Evolutionary conservation across 2,888 invertebrate species (phyloP), one percentile per base, ranked within the genome.

Genomic region (Atrina japonica): DNA sequence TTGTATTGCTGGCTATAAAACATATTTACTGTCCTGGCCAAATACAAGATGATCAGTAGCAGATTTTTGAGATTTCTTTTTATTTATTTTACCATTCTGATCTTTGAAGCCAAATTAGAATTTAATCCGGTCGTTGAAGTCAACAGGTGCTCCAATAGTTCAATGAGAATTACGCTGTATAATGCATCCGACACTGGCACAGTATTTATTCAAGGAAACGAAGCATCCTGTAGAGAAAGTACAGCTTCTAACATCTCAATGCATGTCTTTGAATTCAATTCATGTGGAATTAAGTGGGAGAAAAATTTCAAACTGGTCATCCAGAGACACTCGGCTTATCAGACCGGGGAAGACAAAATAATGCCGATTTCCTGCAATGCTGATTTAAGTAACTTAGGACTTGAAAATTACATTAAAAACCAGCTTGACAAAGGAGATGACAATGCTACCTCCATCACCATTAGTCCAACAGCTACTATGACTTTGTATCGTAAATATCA

Each of bases 211-310:
- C 41, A 49, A n/a, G 61, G 61, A 27, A 18, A 61, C 21, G 21
- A 9, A 11, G 43, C 18, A 11, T 29, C 23, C 14, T 61, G 61
- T 21, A 27, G 43, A 30, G 61, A 61, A 16, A 21, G 27, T 11
- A 61, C 61, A n/a, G 9, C 49, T 11, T 27, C 30, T 14, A 47
- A 49, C 7, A 30, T 30, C 7, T 61, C 49, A 18, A 7, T 43
- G 14, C 49, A 61, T 35, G 29, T 18, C 27, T 61, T 61, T 30
- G 30, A 27, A 27, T 61, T 49, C 23, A 29, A 11, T 35, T 47
- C 61, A 3, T 61, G 61, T 61, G 50, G 61, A 35, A 61, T 61
- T 29, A 23, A 6, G 49, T 61, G 49, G 61, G 27, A 45, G 16
- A 43, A n/a, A 16, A 25, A 45, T 9, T 41, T 59, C n/a, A 21